Evolutionary conservation across 2,888 invertebrate species (phyloP), one percentile per base, ranked within the genome.

Genomic region (Agrotis ipsilon): DNA sequence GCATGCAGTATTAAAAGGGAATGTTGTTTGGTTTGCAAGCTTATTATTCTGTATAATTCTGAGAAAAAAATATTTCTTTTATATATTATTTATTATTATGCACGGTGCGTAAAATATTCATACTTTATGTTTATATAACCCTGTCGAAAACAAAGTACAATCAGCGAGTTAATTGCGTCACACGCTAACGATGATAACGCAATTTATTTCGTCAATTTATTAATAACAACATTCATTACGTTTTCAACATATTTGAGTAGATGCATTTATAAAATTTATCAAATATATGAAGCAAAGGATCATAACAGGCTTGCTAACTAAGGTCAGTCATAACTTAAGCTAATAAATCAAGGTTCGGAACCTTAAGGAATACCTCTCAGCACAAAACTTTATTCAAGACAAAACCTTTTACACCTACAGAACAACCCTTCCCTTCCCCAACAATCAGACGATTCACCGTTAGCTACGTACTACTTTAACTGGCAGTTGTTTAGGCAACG

Each of bases 401-500:
- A 46, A 24, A 39, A 16, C 19, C 27, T 21, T 49, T n/a, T n/a
- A n/a, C 27, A 14, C 49, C 21, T 61, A 24, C 45, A 49, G 59
- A 43, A 21, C 27, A 63, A 51, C 62, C 62, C 24, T 72, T 59
- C 59, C 58, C 51, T 67, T 48, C 43, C 59, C 24, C 32, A 57
- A 68, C 80, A 74, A 75, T 68, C 68, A 77, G 68, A 64, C 49
- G 52, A 18, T 45, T 52, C 63, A 60, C 49, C 46, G 52, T 27
- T 51, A 65, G 66, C 49, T 77, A 63, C 59, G 62, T 49, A 45
- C 51, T 63, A 46, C 71, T 76, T 71, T 68, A 79, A 71, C 68
- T 45, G 81, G 43, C 71, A 62, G 77, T 63, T 79, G 81, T 77
- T 80, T 81, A 76, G 81, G 63, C 57, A 60, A 59, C 80, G 80